Base-by-base conservation (phyloP, 2,113 vertebrate species). In the Clarias magur region DNA sequence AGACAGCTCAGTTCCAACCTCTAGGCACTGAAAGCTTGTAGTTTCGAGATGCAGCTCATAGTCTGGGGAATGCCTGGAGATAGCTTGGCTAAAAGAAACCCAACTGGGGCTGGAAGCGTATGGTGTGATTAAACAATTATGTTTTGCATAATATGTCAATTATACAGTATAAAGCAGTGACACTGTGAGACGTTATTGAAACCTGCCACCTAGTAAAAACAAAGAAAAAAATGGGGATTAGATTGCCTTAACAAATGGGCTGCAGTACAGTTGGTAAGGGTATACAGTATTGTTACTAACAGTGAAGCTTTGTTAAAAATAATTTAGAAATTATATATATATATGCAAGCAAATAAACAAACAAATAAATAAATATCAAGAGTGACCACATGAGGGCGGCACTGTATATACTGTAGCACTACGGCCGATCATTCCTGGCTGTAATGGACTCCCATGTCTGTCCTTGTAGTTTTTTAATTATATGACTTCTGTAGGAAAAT, bases 61-160 rank as follows among this genome's bases (percentile, higher is more conserved):
- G 48, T 78, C 48, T 54, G 48, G 25, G 73, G 48, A 78, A n/a
- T 78, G 73, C 38, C 21, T 48, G 48, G 48, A 7, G 48, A 48
- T 21, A 48, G 70, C 21, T 21, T 48, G 72, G 72, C 72, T 75
- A 78, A 54, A 23, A 78, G 73, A 78, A 78, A n/a, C 12, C 48
- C 42, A 78, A 15, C 38, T 78, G 73, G n/a, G 23, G 23, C 42
- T 3, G 73, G 73, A 78, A 78, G 48, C 73, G 54, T 27, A 78
- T 78, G 73, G 23, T 54, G 12, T 78, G 48, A 78, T 78, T 27
- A 54, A 13, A 78, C 42, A 78, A 78, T n/a, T 78, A n/a, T 54
- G 42, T 78, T 54, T 27, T 53, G 5, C 23, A 78, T n/a, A 78
- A 78, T 54, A 54, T 53, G 25, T 78, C 48, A 54, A 78, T 78